Base-by-base conservation (phyloP, 1,140 invertebrate species). In the Colletes gigas region DNA sequence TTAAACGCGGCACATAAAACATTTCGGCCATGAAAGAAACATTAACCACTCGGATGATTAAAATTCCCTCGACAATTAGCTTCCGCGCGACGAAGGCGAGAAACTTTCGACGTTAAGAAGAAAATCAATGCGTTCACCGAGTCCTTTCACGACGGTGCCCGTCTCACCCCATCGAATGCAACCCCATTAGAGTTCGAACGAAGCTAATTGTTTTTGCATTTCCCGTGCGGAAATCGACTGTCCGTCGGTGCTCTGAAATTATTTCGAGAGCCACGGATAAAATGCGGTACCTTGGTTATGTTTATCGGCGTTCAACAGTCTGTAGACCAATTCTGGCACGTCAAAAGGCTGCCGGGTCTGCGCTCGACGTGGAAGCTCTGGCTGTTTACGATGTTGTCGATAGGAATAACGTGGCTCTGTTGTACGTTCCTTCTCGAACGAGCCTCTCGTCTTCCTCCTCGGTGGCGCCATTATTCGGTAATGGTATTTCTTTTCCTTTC, bases 301-400 rank as follows among this genome's bases (percentile, higher is more conserved):
- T 55, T 81, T 72, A 9, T 68, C 21, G 52, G 44, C 63, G 80
- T 77, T 80, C 19, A 89, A 57, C 15, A 88, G 74, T 57, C 79
- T 63, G 21, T 85, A 90, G 55, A 90, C 77, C 50, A 88, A 50
- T 71, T 86, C 73, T 10, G 80, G 71, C 54, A 86, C 67, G 39
- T 67, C 65, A 39, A 78, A 9, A 1, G 80, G 50, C 10, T 66
- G 59, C 9, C 17, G 14, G 10, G 65, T 10, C 17, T 55, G 75
- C 41, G 39, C n/a, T 60, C 74, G 86, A 57, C 52, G 57, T 12
- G 57, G 21, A 78, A 63, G 47, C 3, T 52, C 41, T 0, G 60
- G 44, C 47, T 59, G 80, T 67, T 87, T 85, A 30, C 55, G 67
- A 30, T 19, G 44, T 50, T 19, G 68, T 68, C 54, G 67, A 67